These are phyloP conservation scores for Eupleurogrammus muticus DNA, from an alignment of 2,797 vertebrate genomes.

Conservation along the genomic window DNA sequence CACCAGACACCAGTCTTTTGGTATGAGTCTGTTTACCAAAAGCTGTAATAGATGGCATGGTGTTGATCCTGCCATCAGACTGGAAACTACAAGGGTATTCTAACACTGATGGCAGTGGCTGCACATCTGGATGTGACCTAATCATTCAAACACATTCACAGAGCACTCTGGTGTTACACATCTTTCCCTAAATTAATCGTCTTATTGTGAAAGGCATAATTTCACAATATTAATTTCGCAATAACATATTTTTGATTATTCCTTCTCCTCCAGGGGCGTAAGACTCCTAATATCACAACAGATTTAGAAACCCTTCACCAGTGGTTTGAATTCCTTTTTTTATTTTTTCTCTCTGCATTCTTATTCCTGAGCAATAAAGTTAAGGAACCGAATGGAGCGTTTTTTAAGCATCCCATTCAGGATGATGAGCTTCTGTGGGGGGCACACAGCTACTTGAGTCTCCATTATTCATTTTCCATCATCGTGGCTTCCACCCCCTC, in stretches of 20 bases:
- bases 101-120: too few species aligned
- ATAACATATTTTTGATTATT: conserved; percentile 21
- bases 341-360: conserved; percentile 2
- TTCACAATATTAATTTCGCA: not conserved
- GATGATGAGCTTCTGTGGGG: conserved; percentile 55
- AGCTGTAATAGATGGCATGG: too few species aligned
- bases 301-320: conserved; percentile 49
- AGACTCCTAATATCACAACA: conserved; percentile 28
- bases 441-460: conserved; percentile 42
- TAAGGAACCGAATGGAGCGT: conserved; percentile 28
- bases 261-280: conserved; percentile 20
- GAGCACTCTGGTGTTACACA: too few species aligned
- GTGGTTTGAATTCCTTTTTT: conserved; percentile 21
- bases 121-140: too few species aligned
- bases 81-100: too few species aligned
- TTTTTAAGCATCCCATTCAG: conserved; percentile 58
- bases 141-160: too few species aligned
- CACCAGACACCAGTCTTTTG: too few species aligned
- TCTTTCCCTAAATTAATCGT: conserved; percentile 5
- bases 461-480: conserved; percentile 52
- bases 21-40: too few species aligned
- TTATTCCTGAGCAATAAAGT: conserved; percentile 15
- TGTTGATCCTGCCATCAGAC: too few species aligned
- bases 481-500: conserved; percentile 42
- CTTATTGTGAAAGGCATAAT: conserved; percentile 40